Base-by-base conservation (phyloP, 2,797 vertebrate genomes). In the Megalops cyprinoides region DNA sequence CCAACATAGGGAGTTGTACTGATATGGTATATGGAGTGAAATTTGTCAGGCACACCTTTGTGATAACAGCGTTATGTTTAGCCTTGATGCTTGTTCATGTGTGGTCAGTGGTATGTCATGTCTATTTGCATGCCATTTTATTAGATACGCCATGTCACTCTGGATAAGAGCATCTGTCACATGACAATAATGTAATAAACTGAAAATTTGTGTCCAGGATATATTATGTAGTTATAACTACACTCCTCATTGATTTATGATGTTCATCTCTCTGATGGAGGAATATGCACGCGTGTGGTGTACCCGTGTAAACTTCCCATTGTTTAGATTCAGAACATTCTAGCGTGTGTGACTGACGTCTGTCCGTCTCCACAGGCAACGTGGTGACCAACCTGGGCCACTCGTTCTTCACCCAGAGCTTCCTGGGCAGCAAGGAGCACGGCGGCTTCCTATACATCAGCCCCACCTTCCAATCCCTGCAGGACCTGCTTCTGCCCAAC, bases 351-450 rank as follows among this genome's bases (percentile, higher is more conserved):
- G n/a, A n/a, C n/a, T n/a, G n/a, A n/a, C n/a, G n/a, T n/a, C 46
- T 51, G 73, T 75, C 4, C 31, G 87, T 89, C 80, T 39, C 74
- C 74, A 0, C 62, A 99, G 98, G 98, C 78, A 98, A 96, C 28
- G 96, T 98, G 84, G 95, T 99, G 88, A 92, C 94, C 91, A 96
- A 97, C 90, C 93, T 99, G 92, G 97, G 97, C 83, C 98, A 99
- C 93, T 99, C 97, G 12, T 99, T 99, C 94, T 97, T 99, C 93
- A 98, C 95, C 77, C 97, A 98, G 90, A 98, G 96, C 92, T 98
- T 99, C 90, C 94, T 99, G 79, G 97, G 96, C 89, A 99, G 98
- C 87, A 97, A 96, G 88, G 98, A 99, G 85, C 98, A 99, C 0
- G 97, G 97, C 3, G 98, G 98, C 49, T 99, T 99, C 92, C 92